A percentile compares a stretch with the other conserved stretches of the same genome.
Evolutionary conservation across 2,113 vertebrate genomes (phyloP).

Genomic region (Myotis yumanensis): DNA sequence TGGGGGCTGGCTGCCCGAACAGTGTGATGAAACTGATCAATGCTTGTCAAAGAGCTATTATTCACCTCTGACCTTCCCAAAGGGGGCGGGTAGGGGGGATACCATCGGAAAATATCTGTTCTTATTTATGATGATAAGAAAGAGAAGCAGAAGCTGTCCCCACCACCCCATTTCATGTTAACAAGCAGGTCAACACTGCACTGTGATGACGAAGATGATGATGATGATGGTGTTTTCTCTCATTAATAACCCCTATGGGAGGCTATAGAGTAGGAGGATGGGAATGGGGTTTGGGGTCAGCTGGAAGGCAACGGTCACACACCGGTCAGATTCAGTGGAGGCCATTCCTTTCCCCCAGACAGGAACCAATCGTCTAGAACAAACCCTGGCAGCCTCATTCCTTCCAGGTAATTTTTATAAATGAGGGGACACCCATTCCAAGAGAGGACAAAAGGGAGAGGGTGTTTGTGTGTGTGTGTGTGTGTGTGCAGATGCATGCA

Average conservation of each 20-base stretch:
- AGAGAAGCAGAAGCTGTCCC: slow-evolving; percentile 55
- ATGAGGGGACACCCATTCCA: slow-evolving; percentile 88
- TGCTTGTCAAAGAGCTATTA: slow-evolving; percentile 72
- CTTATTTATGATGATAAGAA: slow-evolving; percentile 68
- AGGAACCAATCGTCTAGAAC: slow-evolving; percentile 96
- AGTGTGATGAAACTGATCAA: slow-evolving; percentile 65
- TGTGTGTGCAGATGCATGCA: background rate
- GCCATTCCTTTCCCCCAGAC: slow-evolving; percentile 91
- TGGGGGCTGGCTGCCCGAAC: slow-evolving; percentile 56
- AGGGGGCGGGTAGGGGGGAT: background rate
- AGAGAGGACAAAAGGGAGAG: slow-evolving; percentile 83
- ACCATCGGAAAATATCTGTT: slow-evolving; percentile 55
- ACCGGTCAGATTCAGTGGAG: slow-evolving; percentile 95
- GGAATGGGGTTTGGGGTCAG: slow-evolving; percentile 92
- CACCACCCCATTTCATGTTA: slow-evolving; percentile 68
- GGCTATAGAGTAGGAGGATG: slow-evolving; percentile 79
- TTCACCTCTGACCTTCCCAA: slow-evolving; percentile 76
- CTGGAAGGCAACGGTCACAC: slow-evolving; percentile 95
- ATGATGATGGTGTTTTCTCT: slow-evolving; percentile 83
- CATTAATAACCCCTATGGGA: slow-evolving; percentile 87
- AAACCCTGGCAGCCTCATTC: slow-evolving; percentile 89
- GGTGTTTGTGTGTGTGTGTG: slow-evolving; percentile 33
- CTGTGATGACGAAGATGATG: slow-evolving; percentile 69
- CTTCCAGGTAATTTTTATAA: slow-evolving; percentile 98
- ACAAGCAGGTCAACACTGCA: slow-evolving; percentile 72